Percentiles rank a stretch among this genome's conserved stretches.
Evolutionary conservation across 2,888 invertebrate species (phyloP).

Genomic region (Pemphredon lugubris): DNA sequence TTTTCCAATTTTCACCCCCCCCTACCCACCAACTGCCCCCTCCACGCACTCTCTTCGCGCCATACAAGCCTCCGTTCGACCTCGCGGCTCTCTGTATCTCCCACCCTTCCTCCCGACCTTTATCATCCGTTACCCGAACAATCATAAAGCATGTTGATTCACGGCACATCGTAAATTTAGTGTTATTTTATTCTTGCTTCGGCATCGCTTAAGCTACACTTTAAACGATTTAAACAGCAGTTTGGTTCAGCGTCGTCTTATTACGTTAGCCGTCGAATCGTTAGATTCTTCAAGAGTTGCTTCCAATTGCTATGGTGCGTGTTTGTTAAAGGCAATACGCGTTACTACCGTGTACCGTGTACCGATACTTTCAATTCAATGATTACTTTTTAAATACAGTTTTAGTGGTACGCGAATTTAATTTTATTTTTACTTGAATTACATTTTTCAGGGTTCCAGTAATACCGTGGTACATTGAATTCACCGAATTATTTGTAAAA

Average conservation of each 20-base stretch:
- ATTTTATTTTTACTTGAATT: too few relatives aligned
- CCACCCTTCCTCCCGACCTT: slow-evolving; percentile 53
- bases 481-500: too few relatives aligned
- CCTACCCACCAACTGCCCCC: slow-evolving; percentile 18
- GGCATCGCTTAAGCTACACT: slow-evolving; percentile 60
- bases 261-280: neutral
- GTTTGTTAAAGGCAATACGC: too few relatives aligned
- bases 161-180: slow-evolving; percentile 68
- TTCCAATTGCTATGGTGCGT: too few relatives aligned
- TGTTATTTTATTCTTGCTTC: slow-evolving; percentile 68
- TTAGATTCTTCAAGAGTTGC: too few relatives aligned
- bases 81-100: too few relatives aligned
- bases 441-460: too few relatives aligned
- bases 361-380: too few relatives aligned
- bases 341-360: too few relatives aligned
- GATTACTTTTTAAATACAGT: too few relatives aligned
- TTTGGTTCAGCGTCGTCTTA: slow-evolving; percentile 15
- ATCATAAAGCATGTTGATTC: slow-evolving; percentile 76
- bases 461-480: too few relatives aligned
- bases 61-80: slow-evolving; percentile 42
- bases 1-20: slow-evolving; percentile 74
- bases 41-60: slow-evolving; percentile 22
- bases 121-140: slow-evolving; percentile 65
- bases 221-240: slow-evolving; percentile 41
- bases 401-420: too few relatives aligned